Base-by-base conservation (phyloP, 2,888 invertebrate species). In the Frankliniella fusca region DNA sequence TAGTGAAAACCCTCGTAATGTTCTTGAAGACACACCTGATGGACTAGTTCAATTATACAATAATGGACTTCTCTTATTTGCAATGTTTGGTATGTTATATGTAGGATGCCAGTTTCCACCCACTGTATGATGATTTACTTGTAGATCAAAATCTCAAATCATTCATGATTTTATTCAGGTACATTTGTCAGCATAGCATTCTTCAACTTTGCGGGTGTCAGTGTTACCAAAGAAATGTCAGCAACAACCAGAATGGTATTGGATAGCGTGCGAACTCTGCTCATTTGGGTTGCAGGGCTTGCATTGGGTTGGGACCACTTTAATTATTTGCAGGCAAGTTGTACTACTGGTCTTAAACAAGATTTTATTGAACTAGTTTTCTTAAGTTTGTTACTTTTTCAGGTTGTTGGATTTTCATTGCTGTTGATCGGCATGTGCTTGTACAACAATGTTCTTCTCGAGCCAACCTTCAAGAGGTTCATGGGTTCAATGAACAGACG, bases 201-300 rank as follows among this genome's bases (percentile, higher is more conserved):
- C 89, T 97, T 97, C 90, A 97, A 96, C 88, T 97, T 95, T 88
- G 93, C 96, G 84, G 97, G 97, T 15, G 93, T 97, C 84, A 95
- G 94, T 86, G 95, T 98, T 7, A 96, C 97, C 0, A 98, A 97
- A 89, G 96, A 97, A 88, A 91, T 97, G 86, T 97, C 95, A 1
- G 97, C 98, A 0, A 97, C 96, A 0, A 95, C 96, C 3, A 90
- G 97, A 84, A 95, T 97, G 94, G 94, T 97, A 18, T 90, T 97
- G 80, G 97, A 97, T 87, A 94, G 94, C 81, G 90, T 95, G n/a
- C 90, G 97, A 84, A 96, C 97, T 0, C 90, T 97, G 80, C 91
- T 97, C n/a, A 95, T 98, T 86, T 99, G 97, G 97, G 89, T 91
- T 83, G 91, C 95, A 82, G 94, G 95, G 0, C 89, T 98, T 80